phyloP scores from a whole-genome alignment of 1,140 invertebrate genomes.

The Leptonema lineaticorne region DNA sequence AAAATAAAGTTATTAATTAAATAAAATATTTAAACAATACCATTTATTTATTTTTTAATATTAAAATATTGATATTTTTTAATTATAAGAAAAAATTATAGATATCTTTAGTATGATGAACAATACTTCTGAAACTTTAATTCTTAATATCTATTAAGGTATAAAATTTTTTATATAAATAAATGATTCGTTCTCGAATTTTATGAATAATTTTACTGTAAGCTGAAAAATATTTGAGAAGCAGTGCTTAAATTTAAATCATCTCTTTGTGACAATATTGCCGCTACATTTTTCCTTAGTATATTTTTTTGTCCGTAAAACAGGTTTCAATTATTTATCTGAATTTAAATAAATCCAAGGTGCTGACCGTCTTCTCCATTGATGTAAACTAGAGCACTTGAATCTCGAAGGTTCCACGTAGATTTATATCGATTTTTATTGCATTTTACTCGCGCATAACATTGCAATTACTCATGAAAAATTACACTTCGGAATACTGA shows the following conservation, averaged over 20 bases:
- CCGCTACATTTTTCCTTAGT: too few species aligned
- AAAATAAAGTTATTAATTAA: too few species aligned
- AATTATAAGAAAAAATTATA: too few species aligned
- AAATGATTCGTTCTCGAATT: background rate
- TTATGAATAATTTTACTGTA: background rate
- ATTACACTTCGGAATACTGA: too few species aligned
- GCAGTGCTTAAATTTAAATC: background rate
- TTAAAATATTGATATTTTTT: too few species aligned
- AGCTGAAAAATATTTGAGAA: conserved; percentile 6
- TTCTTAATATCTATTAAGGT: too few species aligned
- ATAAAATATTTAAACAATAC: too few species aligned
- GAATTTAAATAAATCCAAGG: conserved; percentile 40
- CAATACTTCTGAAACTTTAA: too few species aligned
- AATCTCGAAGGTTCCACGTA: conserved; percentile 17
- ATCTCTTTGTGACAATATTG: conserved; percentile 6
- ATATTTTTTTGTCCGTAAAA: conserved; percentile 21
- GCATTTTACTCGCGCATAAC: conserved; percentile 12
- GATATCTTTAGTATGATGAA: too few species aligned
- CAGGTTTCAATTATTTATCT: conserved; percentile 33
- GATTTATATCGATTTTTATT: conserved; percentile 27
- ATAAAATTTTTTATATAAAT: too few species aligned
- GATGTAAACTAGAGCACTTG: conserved; percentile 27
- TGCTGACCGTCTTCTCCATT: conserved; percentile 9
- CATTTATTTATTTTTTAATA: too few species aligned
- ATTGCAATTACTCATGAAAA: conserved; percentile 8